phyloP scores from a whole-genome alignment of 2,888 invertebrate species.

The Falcaria lacertinaria region DNA sequence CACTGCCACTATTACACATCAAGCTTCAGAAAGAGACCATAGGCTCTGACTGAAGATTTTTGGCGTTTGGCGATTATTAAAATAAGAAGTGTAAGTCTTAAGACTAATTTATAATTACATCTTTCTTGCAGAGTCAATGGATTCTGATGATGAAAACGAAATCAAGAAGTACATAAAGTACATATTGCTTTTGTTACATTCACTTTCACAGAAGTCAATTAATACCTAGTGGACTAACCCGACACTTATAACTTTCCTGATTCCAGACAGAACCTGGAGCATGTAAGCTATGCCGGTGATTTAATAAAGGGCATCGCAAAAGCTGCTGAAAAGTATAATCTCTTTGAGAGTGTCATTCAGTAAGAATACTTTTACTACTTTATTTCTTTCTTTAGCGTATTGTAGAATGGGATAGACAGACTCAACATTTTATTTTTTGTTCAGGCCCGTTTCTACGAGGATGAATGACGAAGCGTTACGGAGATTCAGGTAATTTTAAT shows the following conservation, averaged over 20 bases:
- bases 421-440: conserved; percentile 1
- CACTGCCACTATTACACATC: no score
- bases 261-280: conserved; percentile 44
- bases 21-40: no score
- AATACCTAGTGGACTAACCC: not conserved
- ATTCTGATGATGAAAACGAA: conserved; percentile 50
- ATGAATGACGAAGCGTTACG: conserved; percentile 46
- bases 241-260: no score
- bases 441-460: conserved; percentile 30
- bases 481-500: conserved; percentile 33
- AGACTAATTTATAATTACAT: no score
- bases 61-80: no score
- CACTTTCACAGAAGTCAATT: no score
- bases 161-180: conserved; percentile 50
- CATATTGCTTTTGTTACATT: no score
- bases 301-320: conserved; percentile 44
- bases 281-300: conserved; percentile 56
- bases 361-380: conserved; percentile 18
- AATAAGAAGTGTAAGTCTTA: no score
- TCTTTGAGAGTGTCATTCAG: conserved; percentile 34
- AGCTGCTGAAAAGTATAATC: conserved; percentile 27
- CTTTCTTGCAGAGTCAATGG: conserved; percentile 20
- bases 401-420: no score
- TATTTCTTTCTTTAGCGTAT: no score
- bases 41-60: no score